Evolutionary conservation across 1,140 invertebrate genomes (phyloP), one percentile per base, ranked within the genome.

Genomic region (Pemphigus obesinymphae): DNA sequence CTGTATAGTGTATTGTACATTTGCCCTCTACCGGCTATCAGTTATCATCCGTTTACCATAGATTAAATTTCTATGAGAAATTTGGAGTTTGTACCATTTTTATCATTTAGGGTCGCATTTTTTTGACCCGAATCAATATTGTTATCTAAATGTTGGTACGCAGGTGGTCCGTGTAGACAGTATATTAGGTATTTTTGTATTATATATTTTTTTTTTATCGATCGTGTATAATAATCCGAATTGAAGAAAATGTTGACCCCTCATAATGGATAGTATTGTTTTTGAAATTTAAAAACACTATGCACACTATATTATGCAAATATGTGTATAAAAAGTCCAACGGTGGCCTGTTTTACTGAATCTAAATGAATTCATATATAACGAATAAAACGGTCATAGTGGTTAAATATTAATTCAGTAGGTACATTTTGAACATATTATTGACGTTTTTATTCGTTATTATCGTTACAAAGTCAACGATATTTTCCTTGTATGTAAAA

Each of bases 341-440:
- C 20, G 26, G 48, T 70, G 7, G 37, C 66, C 20, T n/a, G n/a
- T 76, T 37, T n/a, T 7, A 76, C 23, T 58, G 73, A 78, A 78
- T 78, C 45, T 73, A 73, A 73, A 48, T 73, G 45, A 73, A 73
- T 50, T 73, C 70, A 4, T n/a, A n/a, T n/a, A n/a, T 73, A 31
- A 72, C 26, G 26, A 20, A 72, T 72, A 48, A 63, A 68, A 48
- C 29, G 29, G 26, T 73, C 70, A 50, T 73, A 73, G 23, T 73
- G 29, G 45, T 73, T n/a, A 78, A 78, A 55, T 58, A 78, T 78
- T 78, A 78, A 78, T 78, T 78, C 73, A 78, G 53, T 75, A 58
- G 53, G 53, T 63, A 58, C 73, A 78, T 78, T 34, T 58, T 78
- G 50, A 78, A 78, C 58, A 78, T 31, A 78, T 55, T 73, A 50